Evolutionary conservation across 2,888 invertebrate species (phyloP), one percentile per base, ranked within the genome.

Genomic region (Plemyria rubiginata): DNA sequence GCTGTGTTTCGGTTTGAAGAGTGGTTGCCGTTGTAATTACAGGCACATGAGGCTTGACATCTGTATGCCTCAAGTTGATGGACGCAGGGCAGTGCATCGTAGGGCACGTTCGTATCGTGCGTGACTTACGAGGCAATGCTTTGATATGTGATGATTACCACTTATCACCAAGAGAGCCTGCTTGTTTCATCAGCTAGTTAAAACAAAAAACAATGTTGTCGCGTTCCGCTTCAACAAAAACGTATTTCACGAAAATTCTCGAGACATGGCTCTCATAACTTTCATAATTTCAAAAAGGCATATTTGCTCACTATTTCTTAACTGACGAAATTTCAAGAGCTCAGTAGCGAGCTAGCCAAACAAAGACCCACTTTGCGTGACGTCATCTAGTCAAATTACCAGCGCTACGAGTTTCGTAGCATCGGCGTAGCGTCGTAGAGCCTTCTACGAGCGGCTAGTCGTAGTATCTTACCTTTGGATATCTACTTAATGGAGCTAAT

Each of bases 341-440:
- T 57, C 54, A 57, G 36, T 53, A 59, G 13, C 38, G n/a, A 58
- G 55, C 60, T 57, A 46, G 32, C n/a, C 29, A 57, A 60, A 64
- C 43, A 60, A 54, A 51, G 54, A 46, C 43, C 60, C 38, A 15
- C 54, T 53, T 48, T 15, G 50, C 56, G 32, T 46, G 43, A 60
- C 41, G 60, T 50, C 56, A 40, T 65, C 58, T 55, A 54, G 49
- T 55, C 57, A 65, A 65, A 62, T 65, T 65, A 65, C 65, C 53
- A 13, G 53, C 41, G 60, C 64, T 56, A 64, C 60, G 56, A 60
- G 56, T 32, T 45, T 38, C 46, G 58, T 63, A 59, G 63, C 58
- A 45, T 16, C 9, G 15, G 6, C 51, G 51, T 55, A 43, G 50
- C 54, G 13, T 46, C 58, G 54, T 55, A 54, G 56, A 56, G 41